These are phyloP conservation scores for Ptiloglossa arizonensis DNA, from an alignment of 1,140 invertebrate genomes.

Conservation along the genomic window DNA sequence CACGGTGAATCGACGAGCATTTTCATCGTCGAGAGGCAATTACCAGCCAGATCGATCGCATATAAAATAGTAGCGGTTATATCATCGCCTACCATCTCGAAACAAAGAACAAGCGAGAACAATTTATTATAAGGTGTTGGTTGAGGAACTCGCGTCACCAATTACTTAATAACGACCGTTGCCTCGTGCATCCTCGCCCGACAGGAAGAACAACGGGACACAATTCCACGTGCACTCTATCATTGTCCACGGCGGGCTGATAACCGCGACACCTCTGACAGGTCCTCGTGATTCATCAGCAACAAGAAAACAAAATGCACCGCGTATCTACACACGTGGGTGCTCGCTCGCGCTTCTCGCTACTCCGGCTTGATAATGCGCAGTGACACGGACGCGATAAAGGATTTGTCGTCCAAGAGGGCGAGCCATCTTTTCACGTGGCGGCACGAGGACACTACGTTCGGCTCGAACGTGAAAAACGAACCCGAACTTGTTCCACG, in stretches of 20 bases:
- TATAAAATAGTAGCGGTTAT: too few relatives aligned
- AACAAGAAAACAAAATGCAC: background rate
- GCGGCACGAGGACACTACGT: too few relatives aligned
- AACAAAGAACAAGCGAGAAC: too few relatives aligned
- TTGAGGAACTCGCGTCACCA: too few relatives aligned
- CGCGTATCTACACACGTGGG: constrained; percentile 2
- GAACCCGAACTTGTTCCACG: background rate
- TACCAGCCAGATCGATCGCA: too few relatives aligned
- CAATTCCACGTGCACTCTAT: background rate
- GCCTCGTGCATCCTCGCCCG: too few relatives aligned
- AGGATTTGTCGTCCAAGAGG: background rate
- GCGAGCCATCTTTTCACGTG: background rate
- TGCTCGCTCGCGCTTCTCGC: background rate
- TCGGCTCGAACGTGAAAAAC: background rate
- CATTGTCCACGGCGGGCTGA: background rate
- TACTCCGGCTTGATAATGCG: constrained; percentile 21
- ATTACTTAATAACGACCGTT: too few relatives aligned
- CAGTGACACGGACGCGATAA: constrained; percentile 16
- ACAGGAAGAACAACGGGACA: background rate
- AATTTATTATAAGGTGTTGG: too few relatives aligned
- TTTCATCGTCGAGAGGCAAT: too few relatives aligned
- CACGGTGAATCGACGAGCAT: too few relatives aligned
- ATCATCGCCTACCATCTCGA: too few relatives aligned
- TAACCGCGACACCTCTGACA: constrained; percentile 10
- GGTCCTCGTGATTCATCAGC: constrained; percentile 23